Evolutionary conservation across 1,140 invertebrate genomes (phyloP).

Genomic region (Aphaenogaster ashmeadi): DNA sequence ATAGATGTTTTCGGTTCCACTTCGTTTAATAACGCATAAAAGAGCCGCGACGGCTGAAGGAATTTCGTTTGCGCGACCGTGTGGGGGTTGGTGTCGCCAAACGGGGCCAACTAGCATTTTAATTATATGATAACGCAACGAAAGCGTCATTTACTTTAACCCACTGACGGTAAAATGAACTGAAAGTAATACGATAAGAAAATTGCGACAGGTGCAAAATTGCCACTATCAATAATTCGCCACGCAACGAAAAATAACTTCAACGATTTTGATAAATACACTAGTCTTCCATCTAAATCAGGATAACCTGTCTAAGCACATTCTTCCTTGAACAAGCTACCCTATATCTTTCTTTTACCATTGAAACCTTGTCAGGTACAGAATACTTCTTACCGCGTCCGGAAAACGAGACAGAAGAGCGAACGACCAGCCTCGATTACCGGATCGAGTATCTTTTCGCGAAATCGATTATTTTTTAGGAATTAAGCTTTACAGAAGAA

Average conservation of each 20-base stretch:
- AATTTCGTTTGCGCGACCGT: slow-evolving; percentile 48
- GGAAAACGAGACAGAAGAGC: slow-evolving; percentile 66
- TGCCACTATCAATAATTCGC: background rate
- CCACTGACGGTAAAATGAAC: background rate
- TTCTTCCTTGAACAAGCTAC: slow-evolving; percentile 4
- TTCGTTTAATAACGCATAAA: slow-evolving; percentile 64
- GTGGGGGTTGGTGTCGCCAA: slow-evolving; percentile 24
- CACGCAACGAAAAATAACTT: background rate
- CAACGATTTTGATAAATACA: background rate
- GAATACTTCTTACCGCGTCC: slow-evolving; percentile 58
- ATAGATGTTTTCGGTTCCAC: slow-evolving; percentile 36
- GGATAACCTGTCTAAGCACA: slow-evolving; percentile 33
- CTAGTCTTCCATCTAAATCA: slow-evolving; percentile 53
- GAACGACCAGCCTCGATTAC: slow-evolving; percentile 25
- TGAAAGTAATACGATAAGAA: background rate
- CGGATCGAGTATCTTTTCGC: background rate
- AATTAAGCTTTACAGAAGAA: slow-evolving; percentile 11
- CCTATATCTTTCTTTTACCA: slow-evolving; percentile 64
- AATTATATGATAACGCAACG: slow-evolving; percentile 66
- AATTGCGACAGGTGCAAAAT: background rate
- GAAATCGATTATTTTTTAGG: slow-evolving; percentile 39
- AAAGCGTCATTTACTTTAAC: slow-evolving; percentile 38
- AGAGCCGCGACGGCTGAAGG: slow-evolving; percentile 33
- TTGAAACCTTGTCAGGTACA: slow-evolving; percentile 66
- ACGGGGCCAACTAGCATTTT: slow-evolving; percentile 59